These are phyloP conservation scores for Emydocephalus ijimae DNA, from an alignment of 2,113 vertebrate genomes.

Conservation along the genomic window DNA sequence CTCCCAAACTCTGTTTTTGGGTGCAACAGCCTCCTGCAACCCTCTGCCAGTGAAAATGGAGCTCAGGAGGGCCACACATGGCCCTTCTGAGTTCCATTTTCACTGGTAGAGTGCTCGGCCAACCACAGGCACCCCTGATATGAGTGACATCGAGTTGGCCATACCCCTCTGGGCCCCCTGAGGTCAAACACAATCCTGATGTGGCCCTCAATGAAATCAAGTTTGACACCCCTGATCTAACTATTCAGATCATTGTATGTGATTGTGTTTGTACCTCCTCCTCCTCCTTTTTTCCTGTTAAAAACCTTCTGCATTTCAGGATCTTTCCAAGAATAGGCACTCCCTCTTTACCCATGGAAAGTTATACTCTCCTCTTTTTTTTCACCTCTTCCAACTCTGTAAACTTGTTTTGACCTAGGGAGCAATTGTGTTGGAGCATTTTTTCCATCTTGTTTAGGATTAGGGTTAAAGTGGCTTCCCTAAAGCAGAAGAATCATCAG, in stretches of 20 bases:
- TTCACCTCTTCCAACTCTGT: neutral
- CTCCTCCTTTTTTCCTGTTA: rapidly evolving
- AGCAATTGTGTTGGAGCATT: neutral
- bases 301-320: neutral
- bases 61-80: too few species aligned
- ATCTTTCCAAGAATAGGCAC: neutral
- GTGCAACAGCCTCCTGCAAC: too few species aligned
- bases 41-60: too few species aligned
- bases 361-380: neutral
- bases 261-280: neutral
- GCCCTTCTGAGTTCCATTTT: too few species aligned
- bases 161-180: too few species aligned
- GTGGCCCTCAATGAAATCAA: too few species aligned
- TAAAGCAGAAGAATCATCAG: neutral
- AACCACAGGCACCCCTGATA: too few species aligned
- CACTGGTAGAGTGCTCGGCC: too few species aligned
- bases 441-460: neutral
- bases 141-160: too few species aligned
- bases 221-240: neutral
- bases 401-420: neutral
- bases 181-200: too few species aligned
- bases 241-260: neutral
- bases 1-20: too few species aligned
- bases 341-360: neutral
- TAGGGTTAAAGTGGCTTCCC: neutral